Percentiles rank a stretch among this genome's conserved stretches.
phyloP scores from a whole-genome alignment of 2,113 vertebrate species.

The Grammatotria lemairii region DNA sequence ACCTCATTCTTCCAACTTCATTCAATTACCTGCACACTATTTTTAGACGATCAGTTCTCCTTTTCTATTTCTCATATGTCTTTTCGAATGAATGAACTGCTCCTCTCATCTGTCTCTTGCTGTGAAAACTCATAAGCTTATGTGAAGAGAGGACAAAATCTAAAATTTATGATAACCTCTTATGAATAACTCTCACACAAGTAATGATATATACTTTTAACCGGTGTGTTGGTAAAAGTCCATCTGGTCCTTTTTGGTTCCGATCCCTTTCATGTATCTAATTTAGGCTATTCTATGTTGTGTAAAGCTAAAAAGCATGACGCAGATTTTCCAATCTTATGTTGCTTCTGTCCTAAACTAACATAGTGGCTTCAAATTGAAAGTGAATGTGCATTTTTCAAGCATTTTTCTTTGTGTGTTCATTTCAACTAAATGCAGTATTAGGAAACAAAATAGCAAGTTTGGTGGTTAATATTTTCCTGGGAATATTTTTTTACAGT shows the following conservation, averaged over 20 bases:
- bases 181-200: neutral
- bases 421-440: neutral
- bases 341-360: neutral
- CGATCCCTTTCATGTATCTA: neutral
- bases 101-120: neutral
- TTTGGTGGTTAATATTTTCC: neutral
- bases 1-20: conserved; percentile 9
- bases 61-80: conserved; percentile 25
- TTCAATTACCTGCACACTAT: conserved; percentile 31
- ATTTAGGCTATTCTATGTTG: neutral
- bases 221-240: neutral
- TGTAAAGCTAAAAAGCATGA: neutral
- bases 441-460: neutral
- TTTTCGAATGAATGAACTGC: conserved; percentile 6
- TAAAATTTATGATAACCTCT: neutral
- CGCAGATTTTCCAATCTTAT: neutral
- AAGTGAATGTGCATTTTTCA: neutral
- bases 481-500: neutral
- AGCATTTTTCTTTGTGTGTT: neutral
- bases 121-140: conserved; percentile 36
- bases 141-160: neutral
- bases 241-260: neutral
- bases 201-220: neutral
- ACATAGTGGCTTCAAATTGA: neutral
- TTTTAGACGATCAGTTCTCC: conserved; percentile 28